These are phyloP conservation scores for Momotus momota DNA, from an alignment of 2,797 vertebrate genomes.

Conservation along the genomic window DNA sequence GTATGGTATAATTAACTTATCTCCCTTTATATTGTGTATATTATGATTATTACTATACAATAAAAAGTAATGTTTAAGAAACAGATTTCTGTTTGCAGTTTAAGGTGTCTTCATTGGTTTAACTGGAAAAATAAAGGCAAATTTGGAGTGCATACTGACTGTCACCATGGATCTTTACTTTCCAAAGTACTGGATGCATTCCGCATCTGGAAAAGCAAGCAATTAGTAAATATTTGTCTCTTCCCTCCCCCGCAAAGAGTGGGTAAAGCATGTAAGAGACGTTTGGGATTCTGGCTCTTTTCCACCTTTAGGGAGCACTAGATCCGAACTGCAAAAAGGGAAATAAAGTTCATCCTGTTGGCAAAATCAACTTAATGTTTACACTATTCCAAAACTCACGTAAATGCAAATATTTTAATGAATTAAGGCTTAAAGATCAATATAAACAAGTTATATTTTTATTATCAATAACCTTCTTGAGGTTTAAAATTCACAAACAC, in stretches of 20 bases:
- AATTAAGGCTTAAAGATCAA: neutral
- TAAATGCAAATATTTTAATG: neutral
- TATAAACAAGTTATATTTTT: neutral
- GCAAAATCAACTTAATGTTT: neutral
- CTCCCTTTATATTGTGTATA: neutral
- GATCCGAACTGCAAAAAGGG: neutral
- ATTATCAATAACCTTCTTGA: neutral
- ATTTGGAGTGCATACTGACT: neutral
- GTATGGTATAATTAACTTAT: neutral
- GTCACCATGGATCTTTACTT: neutral
- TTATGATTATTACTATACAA: neutral
- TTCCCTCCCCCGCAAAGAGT: neutral
- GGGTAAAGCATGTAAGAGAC: neutral
- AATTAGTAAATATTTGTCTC: neutral
- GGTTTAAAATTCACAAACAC: constrained; percentile 6
- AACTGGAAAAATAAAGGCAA: neutral
- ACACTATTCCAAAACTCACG: neutral
- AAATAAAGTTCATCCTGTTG: neutral
- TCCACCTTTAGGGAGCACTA: neutral
- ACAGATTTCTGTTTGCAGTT: neutral
- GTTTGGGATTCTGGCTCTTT: neutral
- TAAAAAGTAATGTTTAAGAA: neutral
- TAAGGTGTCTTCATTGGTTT: neutral
- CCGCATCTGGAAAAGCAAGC: neutral
- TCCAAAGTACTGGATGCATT: neutral